Conservation (phyloP, 2,113 vertebrate genomes). For the Mirounga angustirostris region DNA sequence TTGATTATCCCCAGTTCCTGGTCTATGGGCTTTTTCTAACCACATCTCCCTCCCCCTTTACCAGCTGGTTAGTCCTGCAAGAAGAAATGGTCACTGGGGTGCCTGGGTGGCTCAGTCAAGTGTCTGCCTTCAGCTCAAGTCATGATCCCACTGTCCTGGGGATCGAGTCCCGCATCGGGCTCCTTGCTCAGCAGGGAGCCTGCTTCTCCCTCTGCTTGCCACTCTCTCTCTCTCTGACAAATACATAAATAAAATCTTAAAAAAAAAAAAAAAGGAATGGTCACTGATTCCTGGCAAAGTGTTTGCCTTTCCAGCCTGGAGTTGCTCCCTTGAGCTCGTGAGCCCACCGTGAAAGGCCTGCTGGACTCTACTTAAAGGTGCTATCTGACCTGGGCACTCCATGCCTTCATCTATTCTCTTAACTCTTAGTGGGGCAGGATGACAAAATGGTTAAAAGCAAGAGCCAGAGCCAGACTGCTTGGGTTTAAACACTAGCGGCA, state of each 20-base stretch:
- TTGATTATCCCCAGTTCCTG: background rate
- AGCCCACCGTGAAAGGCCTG: background rate
- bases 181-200: too few relatives aligned
- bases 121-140: too few relatives aligned
- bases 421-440: background rate
- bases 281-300: background rate
- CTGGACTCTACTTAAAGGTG: background rate
- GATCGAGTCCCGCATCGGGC: too few relatives aligned
- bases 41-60: background rate
- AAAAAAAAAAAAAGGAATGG: background rate
- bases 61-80: background rate
- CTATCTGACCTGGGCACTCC: background rate
- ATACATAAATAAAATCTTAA: too few relatives aligned
- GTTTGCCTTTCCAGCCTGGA: background rate
- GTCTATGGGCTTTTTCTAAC: background rate
- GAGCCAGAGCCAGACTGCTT: background rate
- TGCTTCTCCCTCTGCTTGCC: too few relatives aligned
- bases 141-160: too few relatives aligned
- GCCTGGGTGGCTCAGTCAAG: too few relatives aligned
- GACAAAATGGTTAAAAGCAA: background rate
- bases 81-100: background rate
- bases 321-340: background rate
- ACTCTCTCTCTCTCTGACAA: too few relatives aligned
- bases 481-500: background rate
- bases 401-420: background rate